Conservation (phyloP, 2,888 invertebrate species). For the Hypselothyrea guttata region DNA sequence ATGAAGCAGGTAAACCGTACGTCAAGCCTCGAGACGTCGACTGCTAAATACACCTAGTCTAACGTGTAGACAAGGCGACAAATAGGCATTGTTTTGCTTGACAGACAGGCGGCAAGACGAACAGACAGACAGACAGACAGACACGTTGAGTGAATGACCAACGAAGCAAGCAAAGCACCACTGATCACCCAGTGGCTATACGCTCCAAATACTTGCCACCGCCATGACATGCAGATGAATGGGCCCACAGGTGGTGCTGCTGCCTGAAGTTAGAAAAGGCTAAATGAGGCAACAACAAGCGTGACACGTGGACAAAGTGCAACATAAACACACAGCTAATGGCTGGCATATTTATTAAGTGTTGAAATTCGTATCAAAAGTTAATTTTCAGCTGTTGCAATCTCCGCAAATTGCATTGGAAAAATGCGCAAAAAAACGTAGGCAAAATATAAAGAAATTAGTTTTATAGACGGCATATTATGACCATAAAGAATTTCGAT, state of each 20-base stretch:
- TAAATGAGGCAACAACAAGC: slow-evolving; percentile 25
- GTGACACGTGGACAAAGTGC: slow-evolving; percentile 24
- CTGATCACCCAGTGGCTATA: slow-evolving; percentile 1
- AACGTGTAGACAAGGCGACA: slow-evolving; percentile 34
- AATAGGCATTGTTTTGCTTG: slow-evolving; percentile 53
- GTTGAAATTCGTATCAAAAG: slow-evolving; percentile 4
- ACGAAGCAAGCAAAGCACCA: too few species aligned
- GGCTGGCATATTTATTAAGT: background rate
- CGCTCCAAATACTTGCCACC: slow-evolving; percentile 1
- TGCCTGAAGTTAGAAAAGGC: slow-evolving; percentile 1
- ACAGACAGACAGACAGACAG: slow-evolving; percentile 2
- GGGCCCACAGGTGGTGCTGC: slow-evolving; percentile 16
- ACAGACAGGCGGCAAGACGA: slow-evolving; percentile 3
- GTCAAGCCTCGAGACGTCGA: slow-evolving; percentile 47
- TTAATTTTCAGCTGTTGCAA: slow-evolving; percentile 2
- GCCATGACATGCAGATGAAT: slow-evolving; percentile 41
- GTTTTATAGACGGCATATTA: background rate
- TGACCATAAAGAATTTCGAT: too few species aligned
- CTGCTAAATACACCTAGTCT: slow-evolving; percentile 1
- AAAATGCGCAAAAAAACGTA: background rate
- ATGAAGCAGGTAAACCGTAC: slow-evolving; percentile 49
- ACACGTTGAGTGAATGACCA: too few species aligned
- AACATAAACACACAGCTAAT: slow-evolving; percentile 17
- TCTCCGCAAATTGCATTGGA: background rate
- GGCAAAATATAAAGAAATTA: background rate